phyloP scores from a whole-genome alignment of 2,888 invertebrate genomes.

The Ichneumoninae sp. region DNA sequence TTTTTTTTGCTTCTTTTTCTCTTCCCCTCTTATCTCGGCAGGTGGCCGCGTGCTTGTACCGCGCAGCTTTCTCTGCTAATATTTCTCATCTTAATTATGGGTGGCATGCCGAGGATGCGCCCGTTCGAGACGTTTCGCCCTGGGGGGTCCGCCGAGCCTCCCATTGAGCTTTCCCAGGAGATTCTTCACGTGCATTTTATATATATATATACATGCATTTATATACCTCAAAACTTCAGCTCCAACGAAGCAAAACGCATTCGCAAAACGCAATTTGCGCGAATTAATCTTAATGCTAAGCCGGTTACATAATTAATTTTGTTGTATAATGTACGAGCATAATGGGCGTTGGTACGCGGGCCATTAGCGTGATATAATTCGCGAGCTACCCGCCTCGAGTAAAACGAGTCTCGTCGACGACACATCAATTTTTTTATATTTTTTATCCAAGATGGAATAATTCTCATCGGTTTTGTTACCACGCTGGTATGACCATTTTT shows the following conservation, averaged over 20 bases:
- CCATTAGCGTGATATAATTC: too few relatives aligned
- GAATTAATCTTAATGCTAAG: conserved; percentile 21
- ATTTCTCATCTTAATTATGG: conserved; percentile 67
- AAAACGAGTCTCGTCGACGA: background rate
- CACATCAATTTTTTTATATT: background rate
- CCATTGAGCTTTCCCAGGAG: conserved; percentile 61
- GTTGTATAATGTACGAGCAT: background rate
- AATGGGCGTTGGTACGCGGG: too few relatives aligned
- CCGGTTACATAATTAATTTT: conserved; percentile 46
- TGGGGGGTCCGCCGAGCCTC: conserved; percentile 60
- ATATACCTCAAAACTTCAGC: conserved; percentile 4
- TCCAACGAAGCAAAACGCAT: conserved; percentile 12
- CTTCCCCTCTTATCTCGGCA: conserved; percentile 20
- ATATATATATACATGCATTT: background rate
- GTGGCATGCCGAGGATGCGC: conserved; percentile 56
- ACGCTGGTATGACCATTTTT: conserved; percentile 11
- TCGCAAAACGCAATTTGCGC: conserved; percentile 21
- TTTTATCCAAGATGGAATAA: background rate
- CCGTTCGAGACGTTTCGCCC: conserved; percentile 40
- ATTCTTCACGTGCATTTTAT: background rate
- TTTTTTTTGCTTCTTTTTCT: conserved; percentile 7
- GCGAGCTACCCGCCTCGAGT: background rate
- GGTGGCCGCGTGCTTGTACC: conserved; percentile 27
- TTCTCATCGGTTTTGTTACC: conserved; percentile 26
- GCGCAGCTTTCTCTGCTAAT: conserved; percentile 67